Base-by-base conservation (phyloP, 2,113 vertebrate species). In the Machaerirhynchus nigripectus region DNA sequence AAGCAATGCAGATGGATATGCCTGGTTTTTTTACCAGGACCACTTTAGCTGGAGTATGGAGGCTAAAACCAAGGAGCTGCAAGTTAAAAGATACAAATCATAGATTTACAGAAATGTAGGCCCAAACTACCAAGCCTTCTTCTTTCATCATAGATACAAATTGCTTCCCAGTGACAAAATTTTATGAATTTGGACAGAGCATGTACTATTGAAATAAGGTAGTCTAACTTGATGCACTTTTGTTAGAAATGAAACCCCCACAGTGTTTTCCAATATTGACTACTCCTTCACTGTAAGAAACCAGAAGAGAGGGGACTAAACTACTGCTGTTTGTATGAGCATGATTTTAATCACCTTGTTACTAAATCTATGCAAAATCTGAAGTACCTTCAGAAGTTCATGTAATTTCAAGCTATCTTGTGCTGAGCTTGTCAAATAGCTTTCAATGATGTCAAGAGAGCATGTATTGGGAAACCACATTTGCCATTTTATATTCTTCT, bases 11-110 rank as follows among this genome's bases (percentile, higher is more conserved):
- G 33, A 49, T 20, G 55, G 69, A 82, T 30, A 35, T 56, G 40
- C 7, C 26, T 40, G 83, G 7, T 10, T 53, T 85, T 85, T 23
- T 7, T 27, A 68, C 7, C 64, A 57, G 31, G 23, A 61, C 7
- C 0, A 0, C 23, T 76, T 68, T 5, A 80, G 22, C 23, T 3
- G 3, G 26, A 18, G 3, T 18, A 26, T 14, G 33, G 18, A 37
- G 18, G 39, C n/a, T 31, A 57, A 80, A 76, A 59, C 2, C 13
- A 70, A 35, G 15, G 31, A 78, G 2, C 7, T 64, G 14, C 23
- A 57, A 53, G 22, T 40, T 70, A 39, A 39, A 80, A 89, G 56
- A 23, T 13, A 56, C 2, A 76, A 61, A 23, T 40, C 7, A 7
- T 9, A 47, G 3, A 8, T 70, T 64, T 31, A 47, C 16, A 87